Evolutionary conservation across 2,888 invertebrate species (phyloP).

Genomic region (Cybosia mesomella): DNA sequence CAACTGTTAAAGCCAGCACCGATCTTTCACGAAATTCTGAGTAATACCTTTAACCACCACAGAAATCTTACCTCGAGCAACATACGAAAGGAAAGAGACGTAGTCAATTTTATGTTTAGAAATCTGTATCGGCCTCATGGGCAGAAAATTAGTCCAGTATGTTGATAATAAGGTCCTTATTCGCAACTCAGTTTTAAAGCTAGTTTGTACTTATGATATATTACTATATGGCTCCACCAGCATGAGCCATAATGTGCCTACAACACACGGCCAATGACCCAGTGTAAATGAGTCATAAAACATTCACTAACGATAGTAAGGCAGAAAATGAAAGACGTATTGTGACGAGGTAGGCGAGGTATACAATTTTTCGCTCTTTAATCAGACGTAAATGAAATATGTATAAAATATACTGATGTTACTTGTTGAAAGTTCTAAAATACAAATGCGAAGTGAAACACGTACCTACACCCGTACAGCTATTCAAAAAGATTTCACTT

Average conservation of each 20-base stretch:
- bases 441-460: too few relatives aligned
- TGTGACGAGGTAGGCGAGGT: not conserved
- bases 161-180: not conserved
- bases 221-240: not conserved
- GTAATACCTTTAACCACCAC: too few relatives aligned
- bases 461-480: too few relatives aligned
- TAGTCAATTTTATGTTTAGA: not conserved
- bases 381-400: not conserved
- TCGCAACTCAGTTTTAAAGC: not conserved
- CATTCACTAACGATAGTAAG: not conserved
- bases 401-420: not conserved
- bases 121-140: not conserved
- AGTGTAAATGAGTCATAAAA: slow-evolving; percentile 4
- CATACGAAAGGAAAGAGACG: too few relatives aligned
- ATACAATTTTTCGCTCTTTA: not conserved
- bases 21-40: too few relatives aligned
- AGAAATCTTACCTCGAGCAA: too few relatives aligned
- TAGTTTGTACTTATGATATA: not conserved
- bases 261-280: slow-evolving; percentile 2
- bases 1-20: too few relatives aligned
- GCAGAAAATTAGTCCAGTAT: too few relatives aligned
- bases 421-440: too few relatives aligned
- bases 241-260: not conserved
- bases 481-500: too few relatives aligned
- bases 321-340: not conserved